phyloP scores from a whole-genome alignment of 2,113 vertebrate genomes.

The Ancistrus triradiatus region DNA sequence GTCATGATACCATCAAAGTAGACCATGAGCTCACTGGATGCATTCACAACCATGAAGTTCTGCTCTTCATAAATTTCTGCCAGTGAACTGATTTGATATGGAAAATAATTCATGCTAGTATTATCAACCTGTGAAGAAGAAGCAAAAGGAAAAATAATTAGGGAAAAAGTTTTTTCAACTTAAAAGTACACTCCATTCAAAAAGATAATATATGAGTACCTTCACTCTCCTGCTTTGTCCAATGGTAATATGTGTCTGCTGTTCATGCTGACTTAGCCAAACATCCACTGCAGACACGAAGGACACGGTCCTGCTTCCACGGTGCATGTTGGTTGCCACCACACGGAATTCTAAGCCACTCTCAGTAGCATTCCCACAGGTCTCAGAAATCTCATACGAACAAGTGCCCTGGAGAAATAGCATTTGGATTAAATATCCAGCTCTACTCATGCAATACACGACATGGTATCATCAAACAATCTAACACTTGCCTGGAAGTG shows the following conservation, averaged over 20 bases:
- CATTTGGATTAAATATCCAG: background rate
- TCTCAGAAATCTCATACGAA: background rate
- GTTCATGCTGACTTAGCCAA: too few relatives aligned
- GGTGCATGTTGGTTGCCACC: too few relatives aligned
- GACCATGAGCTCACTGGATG: constrained; percentile 46
- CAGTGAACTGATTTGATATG: constrained; percentile 23
- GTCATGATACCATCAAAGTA: constrained; percentile 54
- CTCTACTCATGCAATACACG: too few relatives aligned
- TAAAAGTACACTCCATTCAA: too few relatives aligned
- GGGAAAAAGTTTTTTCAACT: too few relatives aligned
- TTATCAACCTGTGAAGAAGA: constrained; percentile 53
- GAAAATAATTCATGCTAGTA: constrained; percentile 25
- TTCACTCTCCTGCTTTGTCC: too few relatives aligned
- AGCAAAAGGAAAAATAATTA: too few relatives aligned
- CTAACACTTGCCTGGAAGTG: constrained; percentile 45
- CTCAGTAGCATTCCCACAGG: background rate
- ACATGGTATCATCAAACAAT: background rate
- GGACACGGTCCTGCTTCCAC: too few relatives aligned
- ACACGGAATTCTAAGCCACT: background rate
- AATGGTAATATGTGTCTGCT: too few relatives aligned
- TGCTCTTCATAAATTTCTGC: constrained; percentile 40
- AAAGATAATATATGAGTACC: too few relatives aligned
- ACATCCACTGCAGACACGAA: too few relatives aligned
- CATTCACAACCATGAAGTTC: constrained; percentile 48
- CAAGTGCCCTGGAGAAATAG: constrained; percentile 68